Evolutionary conservation across 2,888 invertebrate species (phyloP).

Genomic region (Ceramica pisi): DNA sequence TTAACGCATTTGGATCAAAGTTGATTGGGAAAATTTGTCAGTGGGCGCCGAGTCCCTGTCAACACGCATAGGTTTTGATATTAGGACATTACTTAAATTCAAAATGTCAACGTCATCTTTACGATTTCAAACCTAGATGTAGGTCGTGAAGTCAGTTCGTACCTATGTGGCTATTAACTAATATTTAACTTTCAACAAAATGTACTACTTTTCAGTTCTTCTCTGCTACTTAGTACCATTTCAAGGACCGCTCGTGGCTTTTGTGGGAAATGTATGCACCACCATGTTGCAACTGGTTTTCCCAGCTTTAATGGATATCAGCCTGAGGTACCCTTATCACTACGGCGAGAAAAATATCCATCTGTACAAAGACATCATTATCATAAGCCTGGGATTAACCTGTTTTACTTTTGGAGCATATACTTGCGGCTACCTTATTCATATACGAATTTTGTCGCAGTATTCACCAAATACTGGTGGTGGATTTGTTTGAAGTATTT

Average conservation of each 20-base stretch:
- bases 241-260: slow-evolving; percentile 81
- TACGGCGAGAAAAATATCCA: slow-evolving; percentile 72
- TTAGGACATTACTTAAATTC: no score
- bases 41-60: no score
- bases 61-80: neutral
- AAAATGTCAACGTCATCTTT: no score
- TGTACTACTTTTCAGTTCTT: slow-evolving; percentile 74
- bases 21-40: no score
- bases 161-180: neutral
- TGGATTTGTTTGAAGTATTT: slow-evolving; percentile 41
- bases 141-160: no score
- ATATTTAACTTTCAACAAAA: neutral
- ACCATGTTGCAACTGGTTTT: slow-evolving; percentile 77
- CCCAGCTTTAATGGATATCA: slow-evolving; percentile 81
- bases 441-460: slow-evolving; percentile 68
- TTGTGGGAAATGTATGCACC: slow-evolving; percentile 81
- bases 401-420: slow-evolving; percentile 71
- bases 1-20: no score
- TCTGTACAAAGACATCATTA: slow-evolving; percentile 72
- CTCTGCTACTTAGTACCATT: slow-evolving; percentile 76
- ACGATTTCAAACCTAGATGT: no score
- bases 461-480: slow-evolving; percentile 65
- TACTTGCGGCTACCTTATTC: slow-evolving; percentile 74
- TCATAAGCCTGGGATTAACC: slow-evolving; percentile 71
- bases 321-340: slow-evolving; percentile 76